phyloP scores from a whole-genome alignment of 2,113 vertebrate genomes.

The Peromyscus maniculatus region DNA sequence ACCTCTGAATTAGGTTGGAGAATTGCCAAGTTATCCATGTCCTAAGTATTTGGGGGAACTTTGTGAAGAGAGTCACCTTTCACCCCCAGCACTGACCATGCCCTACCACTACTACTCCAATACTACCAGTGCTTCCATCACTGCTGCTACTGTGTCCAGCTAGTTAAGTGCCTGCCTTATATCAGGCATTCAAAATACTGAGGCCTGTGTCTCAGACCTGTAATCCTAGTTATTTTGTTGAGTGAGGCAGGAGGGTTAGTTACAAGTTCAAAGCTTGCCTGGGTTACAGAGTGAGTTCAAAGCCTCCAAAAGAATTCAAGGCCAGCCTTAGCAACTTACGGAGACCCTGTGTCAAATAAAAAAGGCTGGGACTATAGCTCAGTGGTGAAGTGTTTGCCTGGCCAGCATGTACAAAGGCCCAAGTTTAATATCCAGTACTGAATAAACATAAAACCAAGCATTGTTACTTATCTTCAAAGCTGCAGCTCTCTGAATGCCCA shows the following conservation, averaged over 20 bases:
- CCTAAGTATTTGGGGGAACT: conserved; percentile 39
- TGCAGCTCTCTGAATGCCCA: not conserved
- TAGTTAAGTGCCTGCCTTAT: not conserved
- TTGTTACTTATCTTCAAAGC: not conserved
- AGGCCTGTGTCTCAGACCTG: not conserved
- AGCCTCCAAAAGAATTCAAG: not conserved
- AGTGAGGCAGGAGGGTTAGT: not conserved
- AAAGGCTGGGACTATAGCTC: not conserved
- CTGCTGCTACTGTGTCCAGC: not conserved
- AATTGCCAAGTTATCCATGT: conserved; percentile 37
- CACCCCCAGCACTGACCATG: not conserved
- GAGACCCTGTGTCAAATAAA: not conserved
- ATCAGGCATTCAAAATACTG: not conserved
- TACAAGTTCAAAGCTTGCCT: not conserved
- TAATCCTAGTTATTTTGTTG: not conserved
- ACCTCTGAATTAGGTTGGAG: conserved; percentile 46
- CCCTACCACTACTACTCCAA: not conserved
- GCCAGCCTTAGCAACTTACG: not conserved
- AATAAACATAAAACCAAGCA: not conserved
- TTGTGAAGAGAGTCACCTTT: not conserved
- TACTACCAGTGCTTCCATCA: not conserved
- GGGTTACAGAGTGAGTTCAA: not conserved
- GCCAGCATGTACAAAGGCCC: not conserved
- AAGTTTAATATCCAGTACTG: not conserved
- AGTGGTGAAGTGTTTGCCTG: not conserved